These are phyloP conservation scores for Drosophila insularis DNA, from an alignment of 1,140 invertebrate species.

Conservation along the genomic window DNA sequence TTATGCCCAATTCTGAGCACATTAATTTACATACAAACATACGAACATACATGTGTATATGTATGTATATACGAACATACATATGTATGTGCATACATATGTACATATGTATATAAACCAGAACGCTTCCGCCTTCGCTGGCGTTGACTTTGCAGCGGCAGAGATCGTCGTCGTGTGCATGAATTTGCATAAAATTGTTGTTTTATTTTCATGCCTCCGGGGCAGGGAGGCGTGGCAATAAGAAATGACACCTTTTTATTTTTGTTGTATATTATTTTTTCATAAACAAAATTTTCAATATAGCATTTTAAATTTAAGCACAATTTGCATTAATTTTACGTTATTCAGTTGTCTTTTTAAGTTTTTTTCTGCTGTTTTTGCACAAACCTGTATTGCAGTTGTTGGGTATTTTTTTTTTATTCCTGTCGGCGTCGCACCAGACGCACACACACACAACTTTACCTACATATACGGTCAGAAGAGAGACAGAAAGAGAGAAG, in stretches of 20 bases:
- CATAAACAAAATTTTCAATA: slow-evolving; percentile 40
- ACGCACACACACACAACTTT: slow-evolving; percentile 26
- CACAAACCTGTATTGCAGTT: slow-evolving; percentile 77
- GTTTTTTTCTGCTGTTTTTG: slow-evolving; percentile 43
- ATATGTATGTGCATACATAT: not conserved
- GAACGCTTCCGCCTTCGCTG: slow-evolving; percentile 64
- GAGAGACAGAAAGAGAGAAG: not conserved
- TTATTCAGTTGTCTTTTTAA: slow-evolving; percentile 16
- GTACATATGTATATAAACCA: slow-evolving; percentile 15
- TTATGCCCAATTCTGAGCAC: not conserved
- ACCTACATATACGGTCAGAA: not conserved
- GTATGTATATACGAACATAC: not conserved
- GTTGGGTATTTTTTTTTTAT: slow-evolving; percentile 51
- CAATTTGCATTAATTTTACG: slow-evolving; percentile 44
- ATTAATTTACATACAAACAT: not conserved
- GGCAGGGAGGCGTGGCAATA: slow-evolving; percentile 42
- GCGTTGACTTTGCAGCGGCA: slow-evolving; percentile 32
- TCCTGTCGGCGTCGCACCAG: slow-evolving; percentile 37
- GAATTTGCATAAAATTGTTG: slow-evolving; percentile 72
- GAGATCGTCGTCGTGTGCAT: slow-evolving; percentile 41
- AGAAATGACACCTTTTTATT: slow-evolving; percentile 54
- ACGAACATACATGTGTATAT: not conserved
- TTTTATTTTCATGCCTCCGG: slow-evolving; percentile 14
- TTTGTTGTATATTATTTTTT: slow-evolving; percentile 22
- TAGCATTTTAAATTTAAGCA: slow-evolving; percentile 41